Evolutionary conservation across 2,797 vertebrate genomes (phyloP), one percentile per base, ranked within the genome.

Genomic region (Gymnoscopelus braueri): DNA sequence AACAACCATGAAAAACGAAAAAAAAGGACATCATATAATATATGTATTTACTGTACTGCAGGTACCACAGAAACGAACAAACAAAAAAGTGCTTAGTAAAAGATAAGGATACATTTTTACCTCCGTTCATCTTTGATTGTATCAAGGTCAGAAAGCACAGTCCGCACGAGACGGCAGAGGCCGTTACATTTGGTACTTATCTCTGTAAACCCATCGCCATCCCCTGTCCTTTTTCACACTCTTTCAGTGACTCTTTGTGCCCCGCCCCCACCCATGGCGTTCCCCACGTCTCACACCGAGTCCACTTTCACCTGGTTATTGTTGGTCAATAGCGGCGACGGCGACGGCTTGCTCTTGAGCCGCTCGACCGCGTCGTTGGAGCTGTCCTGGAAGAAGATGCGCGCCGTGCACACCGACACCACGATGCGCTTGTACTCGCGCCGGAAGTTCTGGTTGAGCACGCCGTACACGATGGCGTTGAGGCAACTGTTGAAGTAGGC

Each of bases 401-500:
- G 95, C 1, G 94, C 94, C 1, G 95, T 97, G 83, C 96, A 99
- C 84, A 98, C 88, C 0, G 94, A 94, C 74, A 96, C 91, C 15
- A 99, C 87, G 32, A 99, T 98, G 85, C 94, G 94, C 65, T 95
- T 96, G 90, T 99, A 99, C 82, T 99, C 98, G 4, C 95, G 94
- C 65, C 97, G 93, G 91, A 99, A 99, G 90, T 99, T 98, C 91
- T 98, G 96, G 87, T 99, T 99, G 76, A 99, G 91, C 61, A 98
- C 95, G 65, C 98, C 98, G 49, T 99, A 99, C 72, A 99, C 94
- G n/a, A 99, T 96, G 79, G 97, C 97, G 67, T 98, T 99, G 94
- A 99, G 97, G 95, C 97, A 99, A 94, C 98, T 99, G 92, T 99
- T 98, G 94, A 99, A 99, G 90, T 98, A 98, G 0, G 97, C 97